Conservation (phyloP, 2,797 vertebrate genomes). For the Mus spretus region DNA sequence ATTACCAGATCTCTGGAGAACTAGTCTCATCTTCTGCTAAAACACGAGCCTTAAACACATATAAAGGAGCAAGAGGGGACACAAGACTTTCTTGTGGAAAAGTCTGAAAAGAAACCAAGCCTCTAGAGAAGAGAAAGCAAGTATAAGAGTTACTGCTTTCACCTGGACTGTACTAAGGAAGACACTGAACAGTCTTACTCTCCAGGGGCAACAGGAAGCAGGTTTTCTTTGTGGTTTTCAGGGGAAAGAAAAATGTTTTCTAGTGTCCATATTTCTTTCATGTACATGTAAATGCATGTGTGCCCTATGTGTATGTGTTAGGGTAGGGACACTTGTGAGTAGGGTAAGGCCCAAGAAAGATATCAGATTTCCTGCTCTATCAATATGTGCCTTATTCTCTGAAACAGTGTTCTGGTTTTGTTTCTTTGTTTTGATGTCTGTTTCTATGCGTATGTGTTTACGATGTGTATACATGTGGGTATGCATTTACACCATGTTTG, state of each 20-base stretch:
- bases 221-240: conserved; percentile 20
- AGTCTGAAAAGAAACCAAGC: conserved; percentile 75
- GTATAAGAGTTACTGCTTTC: conserved; percentile 41
- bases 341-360: not conserved
- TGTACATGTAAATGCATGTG: not conserved
- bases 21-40: conserved; percentile 78
- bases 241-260: not conserved
- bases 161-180: not conserved
- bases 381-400: not conserved
- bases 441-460: not conserved
- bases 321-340: not conserved
- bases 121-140: conserved; percentile 61
- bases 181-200: conserved; percentile 33
- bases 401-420: not conserved
- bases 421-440: not conserved
- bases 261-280: not conserved
- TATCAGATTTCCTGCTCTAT: too few relatives aligned
- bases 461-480: not conserved
- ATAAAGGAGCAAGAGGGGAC: conserved; percentile 79
- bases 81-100: conserved; percentile 65
- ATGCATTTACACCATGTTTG: not conserved
- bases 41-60: conserved; percentile 73
- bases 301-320: not conserved
- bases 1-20: conserved; percentile 51
- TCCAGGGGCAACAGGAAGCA: not conserved